A percentile compares a stretch with the other conserved stretches of the same genome.
These are phyloP conservation scores for Tyrannus savana DNA, from an alignment of 2,113 vertebrate species.

Conservation along the genomic window DNA sequence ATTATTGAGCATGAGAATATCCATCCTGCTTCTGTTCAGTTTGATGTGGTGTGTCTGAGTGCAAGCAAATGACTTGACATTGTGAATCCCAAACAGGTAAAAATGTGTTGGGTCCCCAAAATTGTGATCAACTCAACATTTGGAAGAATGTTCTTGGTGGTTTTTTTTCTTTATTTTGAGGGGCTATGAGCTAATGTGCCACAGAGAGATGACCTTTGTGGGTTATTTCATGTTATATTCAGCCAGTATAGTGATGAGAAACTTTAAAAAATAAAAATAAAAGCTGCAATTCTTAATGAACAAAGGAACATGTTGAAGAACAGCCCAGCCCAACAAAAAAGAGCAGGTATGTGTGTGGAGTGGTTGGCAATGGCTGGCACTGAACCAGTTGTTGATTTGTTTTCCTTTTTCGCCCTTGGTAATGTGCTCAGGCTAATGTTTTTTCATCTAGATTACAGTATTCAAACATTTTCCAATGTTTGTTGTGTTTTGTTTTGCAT, in stretches of 20 bases:
- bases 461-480: neutral
- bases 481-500: neutral
- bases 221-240: neutral
- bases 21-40: neutral
- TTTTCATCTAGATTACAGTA: neutral
- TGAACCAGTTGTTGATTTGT: neutral
- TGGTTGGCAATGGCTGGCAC: neutral
- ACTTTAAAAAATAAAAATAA: neutral
- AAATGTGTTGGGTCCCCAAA: neutral
- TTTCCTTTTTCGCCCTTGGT: neutral
- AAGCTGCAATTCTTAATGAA: neutral
- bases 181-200: neutral
- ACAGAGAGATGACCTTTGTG: neutral
- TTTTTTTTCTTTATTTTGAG: neutral
- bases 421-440: neutral
- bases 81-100: neutral
- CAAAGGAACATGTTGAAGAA: neutral
- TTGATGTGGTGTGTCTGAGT: neutral
- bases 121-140: neutral
- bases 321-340: neutral
- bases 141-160: neutral
- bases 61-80: neutral
- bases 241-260: neutral
- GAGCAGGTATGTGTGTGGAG: neutral
- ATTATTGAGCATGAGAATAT: neutral